Conservation (phyloP, 2,797 vertebrate genomes). For the Kryptopterus vitreolus region DNA sequence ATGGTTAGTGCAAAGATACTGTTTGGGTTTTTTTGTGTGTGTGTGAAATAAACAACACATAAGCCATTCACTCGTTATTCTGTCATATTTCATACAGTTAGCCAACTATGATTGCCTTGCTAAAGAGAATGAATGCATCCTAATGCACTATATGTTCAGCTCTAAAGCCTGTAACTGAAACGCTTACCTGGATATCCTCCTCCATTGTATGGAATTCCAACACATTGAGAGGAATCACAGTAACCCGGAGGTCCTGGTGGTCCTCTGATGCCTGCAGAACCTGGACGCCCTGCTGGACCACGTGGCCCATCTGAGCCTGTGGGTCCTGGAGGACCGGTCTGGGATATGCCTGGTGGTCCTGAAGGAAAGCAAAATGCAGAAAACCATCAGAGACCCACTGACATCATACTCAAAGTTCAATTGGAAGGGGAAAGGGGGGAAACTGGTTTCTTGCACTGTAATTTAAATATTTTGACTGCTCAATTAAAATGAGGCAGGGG, state of each 20-base stretch:
- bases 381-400: conserved; percentile 51
- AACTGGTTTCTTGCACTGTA: conserved; percentile 60
- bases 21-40: conserved; percentile 34
- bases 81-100: conserved; percentile 14
- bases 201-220: conserved; percentile 98
- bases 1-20: conserved; percentile 81
- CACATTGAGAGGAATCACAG: conserved; percentile 97
- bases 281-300: conserved; percentile 91
- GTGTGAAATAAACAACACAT: conserved; percentile 42
- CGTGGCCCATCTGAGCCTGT: conserved; percentile 87
- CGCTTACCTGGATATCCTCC: conserved; percentile 95
- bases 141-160: conserved; percentile 3
- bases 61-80: conserved; percentile 38
- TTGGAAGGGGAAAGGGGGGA: conserved; percentile 59
- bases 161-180: conserved; percentile 7
- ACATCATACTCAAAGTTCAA: conserved; percentile 63
- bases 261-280: conserved; percentile 88
- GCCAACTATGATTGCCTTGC: not conserved
- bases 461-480: conserved; percentile 72
- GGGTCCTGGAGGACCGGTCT: conserved; percentile 88
- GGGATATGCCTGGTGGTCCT: conserved; percentile 94
- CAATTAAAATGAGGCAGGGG: conserved; percentile 69
- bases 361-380: conserved; percentile 45
- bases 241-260: conserved; percentile 93
- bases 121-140: conserved; percentile 4